Conservation (phyloP, 2,888 invertebrate species). For the Drosophila austrosaltans region DNA sequence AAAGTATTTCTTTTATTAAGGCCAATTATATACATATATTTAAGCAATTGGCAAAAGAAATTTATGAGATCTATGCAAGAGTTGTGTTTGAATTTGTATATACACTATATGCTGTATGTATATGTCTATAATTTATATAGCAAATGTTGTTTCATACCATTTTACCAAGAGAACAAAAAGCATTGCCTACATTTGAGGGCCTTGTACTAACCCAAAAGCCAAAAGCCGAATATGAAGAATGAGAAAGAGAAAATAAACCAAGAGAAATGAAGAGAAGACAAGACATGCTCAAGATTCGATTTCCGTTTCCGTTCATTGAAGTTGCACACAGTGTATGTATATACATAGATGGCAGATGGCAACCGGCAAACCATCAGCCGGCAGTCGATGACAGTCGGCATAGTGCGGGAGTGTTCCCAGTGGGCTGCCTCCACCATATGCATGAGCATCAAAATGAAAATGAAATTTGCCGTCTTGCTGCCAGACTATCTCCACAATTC, state of each 20-base stretch:
- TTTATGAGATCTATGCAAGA: no score
- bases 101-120: neutral
- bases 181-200: conserved; percentile 5
- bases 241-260: conserved; percentile 8
- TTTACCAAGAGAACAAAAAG: conserved; percentile 2
- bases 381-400: conserved; percentile 29
- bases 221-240: neutral
- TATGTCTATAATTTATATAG: neutral
- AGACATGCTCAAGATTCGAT: conserved; percentile 74
- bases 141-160: conserved; percentile 7
- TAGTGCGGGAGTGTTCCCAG: conserved; percentile 3
- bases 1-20: no score
- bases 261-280: neutral
- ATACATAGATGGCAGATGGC: conserved; percentile 43
- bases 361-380: conserved; percentile 7
- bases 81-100: neutral
- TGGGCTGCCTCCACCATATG: conserved; percentile 41
- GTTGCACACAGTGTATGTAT: conserved; percentile 54
- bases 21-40: no score
- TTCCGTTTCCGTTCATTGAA: conserved; percentile 67
- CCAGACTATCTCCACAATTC: neutral
- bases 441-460: conserved; percentile 41
- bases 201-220: neutral
- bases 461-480: conserved; percentile 43
- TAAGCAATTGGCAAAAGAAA: no score